Evolutionary conservation across 2,888 invertebrate genomes (phyloP).

Genomic region (Cheilosia urbana): DNA sequence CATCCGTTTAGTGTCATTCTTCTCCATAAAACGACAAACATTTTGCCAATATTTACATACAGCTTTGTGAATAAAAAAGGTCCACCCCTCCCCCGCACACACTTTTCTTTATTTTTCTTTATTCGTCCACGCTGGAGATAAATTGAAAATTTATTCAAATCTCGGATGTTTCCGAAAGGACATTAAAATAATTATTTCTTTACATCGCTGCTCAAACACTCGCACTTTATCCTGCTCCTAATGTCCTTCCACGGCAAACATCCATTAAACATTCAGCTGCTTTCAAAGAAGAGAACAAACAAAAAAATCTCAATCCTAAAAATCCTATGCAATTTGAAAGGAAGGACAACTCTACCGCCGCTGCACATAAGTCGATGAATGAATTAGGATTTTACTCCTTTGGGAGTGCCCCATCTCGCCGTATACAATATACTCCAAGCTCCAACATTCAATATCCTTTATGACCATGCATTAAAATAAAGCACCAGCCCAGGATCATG

Average conservation of each 20-base stretch:
- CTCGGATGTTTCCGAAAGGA: conserved; percentile 47
- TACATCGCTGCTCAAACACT: neutral
- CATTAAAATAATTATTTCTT: conserved; percentile 57
- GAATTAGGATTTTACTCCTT: conserved; percentile 53
- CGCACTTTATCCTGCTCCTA: conserved; percentile 29
- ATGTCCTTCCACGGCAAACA: conserved; percentile 30
- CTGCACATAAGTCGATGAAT: conserved; percentile 55
- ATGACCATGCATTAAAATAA: conserved; percentile 66
- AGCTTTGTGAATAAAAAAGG: conserved; percentile 22
- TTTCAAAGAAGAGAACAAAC: neutral
- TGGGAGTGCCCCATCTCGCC: conserved; percentile 4
- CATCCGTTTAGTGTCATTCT: conserved; percentile 1
- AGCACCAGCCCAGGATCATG: conserved; percentile 61
- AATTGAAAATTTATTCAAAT: conserved; percentile 65
- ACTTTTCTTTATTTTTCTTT: conserved; percentile 25
- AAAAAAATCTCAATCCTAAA: conserved; percentile 35
- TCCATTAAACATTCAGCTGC: conserved; percentile 40
- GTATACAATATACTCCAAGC: too few relatives aligned
- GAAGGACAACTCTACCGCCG: conserved; percentile 8
- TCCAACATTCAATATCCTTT: conserved; percentile 62
- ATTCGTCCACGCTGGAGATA: conserved; percentile 2
- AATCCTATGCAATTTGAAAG: conserved; percentile 60
- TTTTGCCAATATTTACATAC: conserved; percentile 35
- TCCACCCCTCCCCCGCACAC: conserved; percentile 3
- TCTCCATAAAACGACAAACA: conserved; percentile 26